phyloP scores from a whole-genome alignment of 2,797 vertebrate species.

The Jordanella pulchra region DNA sequence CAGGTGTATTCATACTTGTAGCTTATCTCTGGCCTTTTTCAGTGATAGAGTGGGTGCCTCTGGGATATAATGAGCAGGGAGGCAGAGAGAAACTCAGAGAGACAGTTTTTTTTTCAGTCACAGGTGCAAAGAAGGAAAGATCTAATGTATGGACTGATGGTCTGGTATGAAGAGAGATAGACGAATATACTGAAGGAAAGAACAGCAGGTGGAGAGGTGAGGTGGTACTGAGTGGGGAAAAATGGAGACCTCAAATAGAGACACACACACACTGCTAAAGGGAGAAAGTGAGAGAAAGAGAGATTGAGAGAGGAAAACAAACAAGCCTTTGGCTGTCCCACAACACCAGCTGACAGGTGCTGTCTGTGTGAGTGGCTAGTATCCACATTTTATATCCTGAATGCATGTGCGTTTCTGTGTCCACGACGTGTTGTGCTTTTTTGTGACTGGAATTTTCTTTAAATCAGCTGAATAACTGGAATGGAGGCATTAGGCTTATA shows the following conservation, averaged over 20 bases:
- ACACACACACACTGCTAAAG: conserved; percentile 12
- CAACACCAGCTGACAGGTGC: conserved; percentile 79
- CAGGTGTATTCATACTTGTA: conserved; percentile 65
- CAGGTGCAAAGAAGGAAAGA: conserved; percentile 59
- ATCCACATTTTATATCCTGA: conserved; percentile 60
- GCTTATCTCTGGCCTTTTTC: conserved; percentile 67
- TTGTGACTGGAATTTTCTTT: conserved; percentile 22
- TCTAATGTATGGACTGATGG: conserved; percentile 50
- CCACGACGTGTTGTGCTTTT: not conserved
- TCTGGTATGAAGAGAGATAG: conserved; percentile 50
- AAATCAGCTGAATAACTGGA: conserved; percentile 24
- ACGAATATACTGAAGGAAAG: conserved; percentile 40
- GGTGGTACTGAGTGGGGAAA: conserved; percentile 32
- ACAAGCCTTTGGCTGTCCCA: conserved; percentile 73
- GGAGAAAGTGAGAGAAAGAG: conserved; percentile 24
- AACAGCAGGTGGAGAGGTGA: conserved; percentile 67
- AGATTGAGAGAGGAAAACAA: conserved; percentile 36
- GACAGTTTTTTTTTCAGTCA: conserved; percentile 68
- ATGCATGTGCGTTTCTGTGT: conserved; percentile 24
- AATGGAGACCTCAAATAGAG: conserved; percentile 39
- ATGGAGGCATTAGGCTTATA: no score
- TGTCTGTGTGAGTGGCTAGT: conserved; percentile 66
- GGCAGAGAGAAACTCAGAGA: conserved; percentile 62
- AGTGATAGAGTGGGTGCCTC: conserved; percentile 70
- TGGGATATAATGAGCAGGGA: conserved; percentile 66